Conservation (phyloP, 2,888 invertebrate species). For the Agrochola macilenta region DNA sequence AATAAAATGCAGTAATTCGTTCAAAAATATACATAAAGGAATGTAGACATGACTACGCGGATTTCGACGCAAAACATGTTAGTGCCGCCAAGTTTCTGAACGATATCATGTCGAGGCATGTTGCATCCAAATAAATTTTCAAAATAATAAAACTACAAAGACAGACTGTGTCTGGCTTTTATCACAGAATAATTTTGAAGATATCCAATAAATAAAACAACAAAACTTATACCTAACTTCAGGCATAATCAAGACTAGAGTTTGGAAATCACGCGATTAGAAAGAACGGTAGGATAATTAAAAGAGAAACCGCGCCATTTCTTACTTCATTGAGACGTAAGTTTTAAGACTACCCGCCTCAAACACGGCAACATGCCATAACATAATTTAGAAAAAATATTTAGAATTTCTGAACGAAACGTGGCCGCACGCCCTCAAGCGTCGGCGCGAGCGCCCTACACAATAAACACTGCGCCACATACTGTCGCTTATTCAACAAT, state of each 20-base stretch:
- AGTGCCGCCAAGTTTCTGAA: slow-evolving; percentile 73
- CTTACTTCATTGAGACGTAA: slow-evolving; percentile 12
- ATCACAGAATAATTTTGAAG: slow-evolving; percentile 59
- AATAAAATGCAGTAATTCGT: slow-evolving; percentile 80
- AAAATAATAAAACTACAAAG: slow-evolving; percentile 45
- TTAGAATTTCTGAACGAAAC: slow-evolving; percentile 66
- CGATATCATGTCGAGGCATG: slow-evolving; percentile 47
- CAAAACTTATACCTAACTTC: slow-evolving; percentile 11
- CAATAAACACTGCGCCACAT: slow-evolving; percentile 67
- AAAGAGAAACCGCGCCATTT: slow-evolving; percentile 41
- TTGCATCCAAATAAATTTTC: slow-evolving; percentile 21
- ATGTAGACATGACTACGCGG: slow-evolving; percentile 77
- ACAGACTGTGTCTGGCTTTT: slow-evolving; percentile 51
- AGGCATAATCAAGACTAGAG: slow-evolving; percentile 40
- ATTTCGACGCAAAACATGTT: slow-evolving; percentile 57
- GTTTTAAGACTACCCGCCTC: slow-evolving; percentile 12
- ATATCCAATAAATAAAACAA: slow-evolving; percentile 36
- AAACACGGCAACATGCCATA: slow-evolving; percentile 39
- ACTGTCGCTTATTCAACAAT: slow-evolving; percentile 69
- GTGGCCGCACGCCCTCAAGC: slow-evolving; percentile 87
- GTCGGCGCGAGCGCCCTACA: slow-evolving; percentile 77
- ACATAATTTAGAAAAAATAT: slow-evolving; percentile 56
- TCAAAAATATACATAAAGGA: slow-evolving; percentile 80
- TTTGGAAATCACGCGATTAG: slow-evolving; percentile 35
- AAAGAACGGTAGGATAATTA: slow-evolving; percentile 24